phyloP scores from a whole-genome alignment of 2,113 vertebrate genomes.

The Chionomys nivalis region DNA sequence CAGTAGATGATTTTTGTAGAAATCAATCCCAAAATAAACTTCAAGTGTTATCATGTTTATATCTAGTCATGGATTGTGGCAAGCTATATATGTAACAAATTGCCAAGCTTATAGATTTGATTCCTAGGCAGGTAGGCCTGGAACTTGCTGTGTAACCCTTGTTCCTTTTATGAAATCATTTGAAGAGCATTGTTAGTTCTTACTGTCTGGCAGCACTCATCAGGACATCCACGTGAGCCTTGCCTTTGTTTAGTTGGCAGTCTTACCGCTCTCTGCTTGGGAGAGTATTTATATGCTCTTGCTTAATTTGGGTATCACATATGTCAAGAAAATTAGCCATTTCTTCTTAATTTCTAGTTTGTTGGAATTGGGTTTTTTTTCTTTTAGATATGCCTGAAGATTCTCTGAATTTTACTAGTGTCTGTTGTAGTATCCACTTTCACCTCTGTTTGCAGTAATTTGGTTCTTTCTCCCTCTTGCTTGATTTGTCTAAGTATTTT shows the following conservation, averaged over 20 bases:
- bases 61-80: not conserved
- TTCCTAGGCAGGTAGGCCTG: not conserved
- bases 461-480: not conserved
- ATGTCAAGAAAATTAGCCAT: not conserved
- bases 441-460: not conserved
- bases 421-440: not conserved
- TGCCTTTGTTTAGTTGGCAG: not conserved
- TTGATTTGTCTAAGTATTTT: not conserved
- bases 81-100: slow-evolving; percentile 38
- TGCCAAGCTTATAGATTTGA: slow-evolving; percentile 22
- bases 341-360: not conserved
- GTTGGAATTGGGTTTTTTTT: too few relatives aligned
- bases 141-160: not conserved
- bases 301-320: not conserved
- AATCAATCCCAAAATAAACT: slow-evolving; percentile 37
- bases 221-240: not conserved
- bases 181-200: not conserved
- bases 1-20: slow-evolving; percentile 44
- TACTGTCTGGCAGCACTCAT: not conserved
- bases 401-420: not conserved
- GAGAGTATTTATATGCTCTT: not conserved
- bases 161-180: not conserved
- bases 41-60: not conserved
- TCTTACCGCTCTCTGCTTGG: not conserved
- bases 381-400: not conserved